A percentile compares a stretch with the other conserved stretches of the same genome.
Conservation (phyloP, 1,140 invertebrate genomes). For the Brachionus sp. region DNA sequence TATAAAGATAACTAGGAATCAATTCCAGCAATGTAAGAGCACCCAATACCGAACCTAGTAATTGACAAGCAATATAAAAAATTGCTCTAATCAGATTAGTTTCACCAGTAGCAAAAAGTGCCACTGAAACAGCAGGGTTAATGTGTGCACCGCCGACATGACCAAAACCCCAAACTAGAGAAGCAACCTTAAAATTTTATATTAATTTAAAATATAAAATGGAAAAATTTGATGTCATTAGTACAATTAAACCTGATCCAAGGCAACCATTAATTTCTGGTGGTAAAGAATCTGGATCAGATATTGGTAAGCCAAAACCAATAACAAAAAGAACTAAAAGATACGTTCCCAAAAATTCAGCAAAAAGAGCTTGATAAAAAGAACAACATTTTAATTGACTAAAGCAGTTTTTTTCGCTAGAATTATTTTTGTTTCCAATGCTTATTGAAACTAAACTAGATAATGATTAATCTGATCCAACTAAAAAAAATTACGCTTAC, state of each 20-base stretch:
- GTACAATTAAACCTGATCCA: slow-evolving; percentile 52
- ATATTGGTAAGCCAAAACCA: not conserved
- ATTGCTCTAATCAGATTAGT: slow-evolving; percentile 65
- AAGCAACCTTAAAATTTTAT: not conserved
- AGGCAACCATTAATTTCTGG: slow-evolving; percentile 17
- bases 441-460: slow-evolving; percentile 25
- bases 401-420: not conserved
- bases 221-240: slow-evolving; percentile 38
- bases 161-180: slow-evolving; percentile 63
- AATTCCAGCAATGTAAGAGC: slow-evolving; percentile 58
- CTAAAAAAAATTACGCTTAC: not conserved
- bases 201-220: not conserved
- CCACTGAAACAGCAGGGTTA: slow-evolving; percentile 79
- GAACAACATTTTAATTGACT: slow-evolving; percentile 11
- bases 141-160: slow-evolving; percentile 83
- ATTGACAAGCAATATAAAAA: slow-evolving; percentile 73
- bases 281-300: not conserved
- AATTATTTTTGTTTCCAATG: not conserved
- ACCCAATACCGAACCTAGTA: slow-evolving; percentile 71
- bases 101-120: slow-evolving; percentile 64
- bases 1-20: slow-evolving; percentile 60
- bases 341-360: slow-evolving; percentile 35
- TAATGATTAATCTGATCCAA: not conserved
- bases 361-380: slow-evolving; percentile 41
- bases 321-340: not conserved